Percentiles rank a stretch among this genome's conserved stretches.
Conservation (phyloP, 1,140 invertebrate species). For the Venturia canescens region DNA sequence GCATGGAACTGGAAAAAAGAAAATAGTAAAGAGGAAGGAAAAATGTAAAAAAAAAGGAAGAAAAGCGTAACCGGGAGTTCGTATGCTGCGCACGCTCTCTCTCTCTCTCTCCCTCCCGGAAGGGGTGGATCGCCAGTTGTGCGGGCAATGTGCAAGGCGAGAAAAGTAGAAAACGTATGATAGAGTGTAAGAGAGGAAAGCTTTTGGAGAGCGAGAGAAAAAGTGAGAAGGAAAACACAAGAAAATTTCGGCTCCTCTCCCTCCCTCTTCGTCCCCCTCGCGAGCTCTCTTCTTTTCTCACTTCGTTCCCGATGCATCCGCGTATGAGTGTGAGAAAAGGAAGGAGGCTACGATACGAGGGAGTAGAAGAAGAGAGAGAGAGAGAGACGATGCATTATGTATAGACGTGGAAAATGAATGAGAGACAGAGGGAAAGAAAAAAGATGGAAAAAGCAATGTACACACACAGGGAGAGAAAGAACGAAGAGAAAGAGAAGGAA, state of each 20-base stretch:
- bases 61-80: neutral
- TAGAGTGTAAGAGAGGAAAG: slow-evolving; percentile 15
- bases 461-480: slow-evolving; percentile 7
- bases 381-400: neutral
- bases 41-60: neutral
- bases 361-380: neutral
- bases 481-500: slow-evolving; percentile 17
- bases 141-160: slow-evolving; percentile 6
- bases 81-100: neutral
- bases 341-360: neutral
- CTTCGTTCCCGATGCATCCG: neutral
- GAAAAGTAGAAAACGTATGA: slow-evolving; percentile 34
- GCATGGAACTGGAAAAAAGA: neutral
- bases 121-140: slow-evolving; percentile 18
- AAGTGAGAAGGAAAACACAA: slow-evolving; percentile 35
- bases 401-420: neutral
- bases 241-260: slow-evolving; percentile 21
- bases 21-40: neutral
- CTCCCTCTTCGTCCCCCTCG: slow-evolving; percentile 12
- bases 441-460: neutral
- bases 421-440: neutral
- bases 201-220: slow-evolving; percentile 9
- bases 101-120: neutral
- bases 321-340: neutral
- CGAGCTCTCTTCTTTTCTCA: too few relatives aligned